Conservation (phyloP, 2,888 invertebrate species). For the Lamellibrachia columna region DNA sequence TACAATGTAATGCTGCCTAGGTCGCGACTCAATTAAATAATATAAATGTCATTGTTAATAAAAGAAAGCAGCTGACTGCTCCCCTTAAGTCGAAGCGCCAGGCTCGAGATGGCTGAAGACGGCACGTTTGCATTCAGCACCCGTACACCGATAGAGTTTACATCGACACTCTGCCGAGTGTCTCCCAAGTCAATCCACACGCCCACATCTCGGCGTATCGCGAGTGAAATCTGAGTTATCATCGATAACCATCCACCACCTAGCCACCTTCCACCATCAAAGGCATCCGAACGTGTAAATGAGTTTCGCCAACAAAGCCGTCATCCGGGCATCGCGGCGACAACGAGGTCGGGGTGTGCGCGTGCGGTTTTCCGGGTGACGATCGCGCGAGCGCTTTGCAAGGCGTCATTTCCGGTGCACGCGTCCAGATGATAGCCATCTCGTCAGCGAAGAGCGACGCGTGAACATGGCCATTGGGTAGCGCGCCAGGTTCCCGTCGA, state of each 20-base stretch:
- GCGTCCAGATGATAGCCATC: slow-evolving; percentile 3
- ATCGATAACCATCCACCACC: neutral
- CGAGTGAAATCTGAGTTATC: neutral
- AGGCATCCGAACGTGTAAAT: neutral
- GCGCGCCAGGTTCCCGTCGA: too few relatives aligned
- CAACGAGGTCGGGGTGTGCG: neutral
- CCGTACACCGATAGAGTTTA: neutral
- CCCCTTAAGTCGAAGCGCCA: neutral
- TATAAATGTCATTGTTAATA: too few relatives aligned
- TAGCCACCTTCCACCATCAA: neutral
- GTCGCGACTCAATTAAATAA: too few relatives aligned
- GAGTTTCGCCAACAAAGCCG: neutral
- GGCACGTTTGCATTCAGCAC: neutral
- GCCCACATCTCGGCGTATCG: neutral
- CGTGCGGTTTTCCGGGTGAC: slow-evolving; percentile 6
- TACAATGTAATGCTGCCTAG: too few relatives aligned
- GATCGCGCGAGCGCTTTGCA: neutral
- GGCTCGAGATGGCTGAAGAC: neutral
- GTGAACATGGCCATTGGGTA: neutral
- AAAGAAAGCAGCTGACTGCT: too few relatives aligned
- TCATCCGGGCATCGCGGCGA: neutral
- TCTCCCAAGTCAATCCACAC: neutral
- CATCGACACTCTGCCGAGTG: neutral
- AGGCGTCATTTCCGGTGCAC: neutral
- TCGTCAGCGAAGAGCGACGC: neutral